These are phyloP conservation scores for Euborellia annulipes DNA, from an alignment of 1,140 invertebrate genomes.

Conservation along the genomic window DNA sequence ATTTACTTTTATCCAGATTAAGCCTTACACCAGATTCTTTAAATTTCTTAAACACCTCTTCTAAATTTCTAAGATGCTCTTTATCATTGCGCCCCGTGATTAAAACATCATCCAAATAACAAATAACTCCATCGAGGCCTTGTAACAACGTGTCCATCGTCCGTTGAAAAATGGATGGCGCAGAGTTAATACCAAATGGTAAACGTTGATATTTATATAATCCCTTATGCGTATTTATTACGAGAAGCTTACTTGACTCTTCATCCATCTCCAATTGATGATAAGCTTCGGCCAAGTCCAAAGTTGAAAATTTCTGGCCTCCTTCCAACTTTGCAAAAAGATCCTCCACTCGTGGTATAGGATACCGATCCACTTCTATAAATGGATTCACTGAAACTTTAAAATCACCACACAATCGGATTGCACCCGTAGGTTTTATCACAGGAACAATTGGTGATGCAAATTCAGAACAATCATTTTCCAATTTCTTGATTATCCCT, in stretches of 20 bases:
- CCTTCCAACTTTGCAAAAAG: conserved; percentile 13
- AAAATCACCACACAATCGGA: conserved; percentile 30
- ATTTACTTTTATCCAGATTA: conserved; percentile 17
- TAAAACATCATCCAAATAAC: conserved; percentile 20
- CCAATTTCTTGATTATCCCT: too few relatives aligned
- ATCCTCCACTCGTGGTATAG: conserved; percentile 16
- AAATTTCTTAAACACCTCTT: conserved; percentile 14
- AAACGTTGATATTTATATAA: conserved; percentile 21
- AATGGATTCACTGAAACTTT: conserved; percentile 18
- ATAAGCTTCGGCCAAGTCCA: conserved; percentile 9
- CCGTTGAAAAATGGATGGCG: conserved; percentile 22
- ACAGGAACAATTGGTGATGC: conserved; percentile 31
- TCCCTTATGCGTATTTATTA: conserved; percentile 21
- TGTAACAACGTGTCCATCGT: conserved; percentile 22
- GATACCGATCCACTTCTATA: conserved; percentile 13
- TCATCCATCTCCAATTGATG: conserved; percentile 1
- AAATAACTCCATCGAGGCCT: conserved; percentile 13
- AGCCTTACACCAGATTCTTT: conserved; percentile 8
- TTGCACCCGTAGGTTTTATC: conserved; percentile 25
- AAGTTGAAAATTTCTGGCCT: conserved; percentile 14
- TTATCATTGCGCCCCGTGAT: conserved; percentile 11
- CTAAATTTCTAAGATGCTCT: conserved; percentile 13
- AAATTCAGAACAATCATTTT: too few relatives aligned
- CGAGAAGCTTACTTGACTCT: conserved; percentile 11
- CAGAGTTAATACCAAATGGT: conserved; percentile 24